Evolutionary conservation across 2,888 invertebrate genomes (phyloP), one percentile per base, ranked within the genome.

Genomic region (Chouioia cunea): DNA sequence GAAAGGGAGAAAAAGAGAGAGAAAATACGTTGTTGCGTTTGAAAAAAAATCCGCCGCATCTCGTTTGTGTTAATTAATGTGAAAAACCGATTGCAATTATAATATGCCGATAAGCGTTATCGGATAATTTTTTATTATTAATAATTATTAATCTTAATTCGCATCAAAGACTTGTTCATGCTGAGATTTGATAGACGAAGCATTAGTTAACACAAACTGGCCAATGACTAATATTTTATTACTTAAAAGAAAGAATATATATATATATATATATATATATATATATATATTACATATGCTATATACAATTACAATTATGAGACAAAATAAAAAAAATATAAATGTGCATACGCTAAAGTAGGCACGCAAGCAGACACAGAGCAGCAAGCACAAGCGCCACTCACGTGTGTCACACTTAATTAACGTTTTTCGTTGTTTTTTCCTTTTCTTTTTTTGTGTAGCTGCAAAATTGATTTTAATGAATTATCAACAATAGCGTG

Each of bases 21-120:
- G 6, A 54, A 66, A 43, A 57, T 48, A 57, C 47, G 53, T 53
- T 77, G 70, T 76, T 62, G 12, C 36, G 10, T 36, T 36, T 36
- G 36, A 36, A 36, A 36, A 36, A 36, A 8, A 44, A 75, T 75
- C 67, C 59, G 74, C 74, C 69, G 62, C 71, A 58, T 66, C 67
- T 76, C 70, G 76, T 77, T 80, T 77, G 76, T 78, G 75, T 77
- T 76, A 76, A 78, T 78, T 75, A 73, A 77, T 74, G 54, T 63
- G 48, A 69, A 65, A 54, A 62, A 47, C 52, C 10, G 46, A 46
- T 48, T 56, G 59, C 22, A 54, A 63, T 63, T 69, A 16, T 52
- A 70, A 65, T 65, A 56, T 73, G 65, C 70, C 43, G 18, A 58
- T 70, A 53, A 73, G 50, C 43, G 36, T 36, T 36, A 6, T 36